phyloP scores from a whole-genome alignment of 2,113 vertebrate genomes.

The Grantiella picta region DNA sequence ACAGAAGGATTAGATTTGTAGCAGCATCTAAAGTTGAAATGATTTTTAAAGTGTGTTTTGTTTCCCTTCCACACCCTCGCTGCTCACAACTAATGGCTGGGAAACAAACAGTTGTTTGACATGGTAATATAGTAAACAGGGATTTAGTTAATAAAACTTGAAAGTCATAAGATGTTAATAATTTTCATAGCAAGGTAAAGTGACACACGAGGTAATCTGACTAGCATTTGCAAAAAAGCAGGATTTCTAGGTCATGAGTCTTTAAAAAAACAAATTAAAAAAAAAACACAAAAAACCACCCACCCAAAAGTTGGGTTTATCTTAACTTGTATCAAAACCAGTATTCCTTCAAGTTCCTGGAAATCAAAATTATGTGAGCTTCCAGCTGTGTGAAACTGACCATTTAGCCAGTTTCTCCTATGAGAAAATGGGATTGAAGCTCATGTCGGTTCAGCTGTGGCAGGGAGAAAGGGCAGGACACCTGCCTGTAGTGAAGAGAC shows the following conservation, averaged over 20 bases:
- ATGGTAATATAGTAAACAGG: neutral
- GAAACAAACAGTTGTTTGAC: neutral
- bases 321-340: neutral
- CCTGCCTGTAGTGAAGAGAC: neutral
- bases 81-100: neutral
- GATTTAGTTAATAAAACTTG: neutral
- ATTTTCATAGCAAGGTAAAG: neutral
- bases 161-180: neutral
- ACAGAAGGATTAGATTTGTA: neutral
- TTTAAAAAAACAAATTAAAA: neutral
- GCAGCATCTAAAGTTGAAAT: neutral
- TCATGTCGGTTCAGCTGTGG: neutral
- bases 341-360: neutral
- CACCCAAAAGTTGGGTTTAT: neutral
- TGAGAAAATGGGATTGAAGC: neutral
- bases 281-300: neutral
- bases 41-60: neutral
- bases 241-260: neutral
- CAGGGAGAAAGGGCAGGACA: neutral
- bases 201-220: neutral
- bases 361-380: neutral
- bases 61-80: neutral
- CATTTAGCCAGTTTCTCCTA: neutral
- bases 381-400: neutral
- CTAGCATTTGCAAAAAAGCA: neutral